phyloP scores from a whole-genome alignment of 2,888 invertebrate genomes.

The Elysia crispata region DNA sequence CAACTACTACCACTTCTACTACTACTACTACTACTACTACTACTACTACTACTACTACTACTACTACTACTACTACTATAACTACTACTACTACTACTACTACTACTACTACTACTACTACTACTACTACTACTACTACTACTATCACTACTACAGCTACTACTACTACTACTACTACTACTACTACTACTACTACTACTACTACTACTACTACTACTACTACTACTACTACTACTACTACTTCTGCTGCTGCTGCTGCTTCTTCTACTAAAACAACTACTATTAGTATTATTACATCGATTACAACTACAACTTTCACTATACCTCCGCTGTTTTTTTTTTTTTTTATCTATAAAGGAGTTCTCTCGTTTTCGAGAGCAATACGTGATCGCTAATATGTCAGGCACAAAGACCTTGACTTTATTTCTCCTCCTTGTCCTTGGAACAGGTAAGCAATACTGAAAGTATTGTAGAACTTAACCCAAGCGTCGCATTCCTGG shows the following conservation, averaged over 20 bases:
- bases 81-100: slow-evolving; percentile 17
- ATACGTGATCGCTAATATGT: no score
- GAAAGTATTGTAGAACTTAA: no score
- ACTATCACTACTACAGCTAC: slow-evolving; percentile 43
- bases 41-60: slow-evolving; percentile 16
- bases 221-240: slow-evolving; percentile 51
- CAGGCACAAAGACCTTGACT: no score
- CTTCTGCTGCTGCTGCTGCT: no score
- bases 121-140: slow-evolving; percentile 20
- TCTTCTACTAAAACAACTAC: slow-evolving; percentile 50
- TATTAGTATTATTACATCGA: slow-evolving; percentile 49
- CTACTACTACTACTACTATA: not conserved
- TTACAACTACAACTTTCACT: slow-evolving; percentile 45
- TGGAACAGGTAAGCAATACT: no score
- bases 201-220: slow-evolving; percentile 51
- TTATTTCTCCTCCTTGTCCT: no score
- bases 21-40: no score
- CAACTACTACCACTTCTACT: no score
- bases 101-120: slow-evolving; percentile 19
- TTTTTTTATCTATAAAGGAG: not conserved
- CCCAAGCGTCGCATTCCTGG: no score
- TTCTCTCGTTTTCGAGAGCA: no score
- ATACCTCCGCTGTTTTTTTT: no score
- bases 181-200: slow-evolving; percentile 51
- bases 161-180: slow-evolving; percentile 52